Conservation (phyloP, 1,140 invertebrate genomes). For the Zelostemma sp. region DNA sequence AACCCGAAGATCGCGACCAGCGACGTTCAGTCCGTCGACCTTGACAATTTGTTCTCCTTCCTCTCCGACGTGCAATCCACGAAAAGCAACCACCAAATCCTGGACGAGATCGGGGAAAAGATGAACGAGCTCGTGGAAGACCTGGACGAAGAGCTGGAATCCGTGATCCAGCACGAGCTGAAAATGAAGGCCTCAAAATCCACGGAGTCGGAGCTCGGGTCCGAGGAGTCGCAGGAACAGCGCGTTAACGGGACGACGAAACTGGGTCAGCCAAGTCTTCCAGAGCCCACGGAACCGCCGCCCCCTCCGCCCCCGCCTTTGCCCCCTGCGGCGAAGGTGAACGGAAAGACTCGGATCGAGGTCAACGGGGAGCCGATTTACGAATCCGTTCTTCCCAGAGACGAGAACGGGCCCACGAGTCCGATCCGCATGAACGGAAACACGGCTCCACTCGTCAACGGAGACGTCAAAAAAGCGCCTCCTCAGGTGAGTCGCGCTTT, state of each 20-base stretch:
- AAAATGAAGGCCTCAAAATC: conserved; percentile 60
- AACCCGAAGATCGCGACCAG: conserved; percentile 75
- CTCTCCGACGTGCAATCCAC: conserved; percentile 84
- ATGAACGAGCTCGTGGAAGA: conserved; percentile 87
- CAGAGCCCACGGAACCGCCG: conserved; percentile 81
- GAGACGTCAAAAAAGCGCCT: conserved; percentile 70
- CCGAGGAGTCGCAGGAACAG: conserved; percentile 56
- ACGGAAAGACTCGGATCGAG: conserved; percentile 54
- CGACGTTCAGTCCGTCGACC: conserved; percentile 80
- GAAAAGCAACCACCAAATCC: conserved; percentile 73
- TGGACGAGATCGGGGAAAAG: conserved; percentile 87
- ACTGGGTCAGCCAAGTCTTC: conserved; percentile 74
- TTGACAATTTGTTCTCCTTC: conserved; percentile 95
- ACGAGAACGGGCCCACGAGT: conserved; percentile 65
- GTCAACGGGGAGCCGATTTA: conserved; percentile 82
- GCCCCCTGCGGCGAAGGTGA: conserved; percentile 58
- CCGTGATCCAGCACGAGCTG: conserved; percentile 74
- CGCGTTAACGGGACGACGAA: conserved; percentile 46
- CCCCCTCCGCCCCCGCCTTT: conserved; percentile 74
- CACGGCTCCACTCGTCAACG: conserved; percentile 49
- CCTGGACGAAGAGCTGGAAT: conserved; percentile 79
- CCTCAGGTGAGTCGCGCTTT: conserved; percentile 63
- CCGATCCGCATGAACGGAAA: conserved; percentile 60
- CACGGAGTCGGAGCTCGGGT: conserved; percentile 60
- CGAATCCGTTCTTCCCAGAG: conserved; percentile 82